Conservation (phyloP, 2,113 vertebrate species). For the Rana temporaria region DNA sequence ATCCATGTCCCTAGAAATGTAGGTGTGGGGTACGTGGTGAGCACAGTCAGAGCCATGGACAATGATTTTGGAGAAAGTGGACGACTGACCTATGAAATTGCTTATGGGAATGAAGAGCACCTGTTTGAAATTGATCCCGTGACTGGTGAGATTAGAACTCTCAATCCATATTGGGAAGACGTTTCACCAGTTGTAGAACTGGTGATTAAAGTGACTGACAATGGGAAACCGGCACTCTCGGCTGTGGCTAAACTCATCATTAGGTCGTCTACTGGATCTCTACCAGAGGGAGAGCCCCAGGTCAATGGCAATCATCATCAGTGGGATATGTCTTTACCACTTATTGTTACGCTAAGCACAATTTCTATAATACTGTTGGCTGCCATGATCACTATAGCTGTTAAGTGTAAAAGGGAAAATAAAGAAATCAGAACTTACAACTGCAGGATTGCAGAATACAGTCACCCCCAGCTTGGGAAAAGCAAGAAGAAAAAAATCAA, state of each 20-base stretch:
- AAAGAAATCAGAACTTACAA: conserved; percentile 99
- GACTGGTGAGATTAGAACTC: conserved; percentile 92
- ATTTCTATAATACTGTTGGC: conserved; percentile 96
- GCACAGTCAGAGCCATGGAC: conserved; percentile 92
- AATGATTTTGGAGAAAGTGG: conserved; percentile 97
- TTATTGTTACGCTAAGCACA: conserved; percentile 95
- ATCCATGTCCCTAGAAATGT: conserved; percentile 95
- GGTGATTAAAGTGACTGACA: conserved; percentile 93
- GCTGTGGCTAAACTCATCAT: conserved; percentile 93
- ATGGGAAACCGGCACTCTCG: conserved; percentile 92
- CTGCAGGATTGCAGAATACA: conserved; percentile 97
- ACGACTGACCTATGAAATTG: conserved; percentile 94
- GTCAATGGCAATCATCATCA: conserved; percentile 90
- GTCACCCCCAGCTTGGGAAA: conserved; percentile 95
- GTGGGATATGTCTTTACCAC: conserved; percentile 96
- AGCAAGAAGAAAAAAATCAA: conserved; percentile 96
- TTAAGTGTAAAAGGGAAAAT: conserved; percentile 98
- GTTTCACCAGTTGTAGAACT: conserved; percentile 91
- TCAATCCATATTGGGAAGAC: conserved; percentile 94
- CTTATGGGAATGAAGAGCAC: conserved; percentile 94
- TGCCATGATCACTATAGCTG: conserved; percentile 97
- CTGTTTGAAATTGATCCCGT: conserved; percentile 94
- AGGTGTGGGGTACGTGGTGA: conserved; percentile 92
- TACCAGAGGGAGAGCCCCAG: conserved; percentile 87
- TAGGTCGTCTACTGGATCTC: conserved; percentile 87